phyloP scores from a whole-genome alignment of 1,140 invertebrate species.

The Pogonognathellus flavescens region DNA sequence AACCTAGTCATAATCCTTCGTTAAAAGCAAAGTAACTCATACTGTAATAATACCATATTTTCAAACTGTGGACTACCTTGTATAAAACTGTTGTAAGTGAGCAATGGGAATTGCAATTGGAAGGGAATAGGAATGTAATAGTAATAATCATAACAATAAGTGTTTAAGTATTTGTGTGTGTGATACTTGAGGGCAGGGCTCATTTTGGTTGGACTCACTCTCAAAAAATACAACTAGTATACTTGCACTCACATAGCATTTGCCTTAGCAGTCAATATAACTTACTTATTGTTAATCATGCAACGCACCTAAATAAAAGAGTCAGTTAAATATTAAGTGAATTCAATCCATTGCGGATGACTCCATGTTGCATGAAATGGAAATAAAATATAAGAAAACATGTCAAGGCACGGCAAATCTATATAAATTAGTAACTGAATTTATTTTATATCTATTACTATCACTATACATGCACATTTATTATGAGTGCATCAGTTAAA shows the following conservation, averaged over 20 bases:
- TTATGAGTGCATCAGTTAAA: no score
- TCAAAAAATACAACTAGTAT: not conserved
- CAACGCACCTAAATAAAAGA: not conserved
- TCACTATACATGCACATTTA: no score
- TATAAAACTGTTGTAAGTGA: not conserved
- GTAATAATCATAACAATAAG: slow-evolving; percentile 47
- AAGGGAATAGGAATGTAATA: slow-evolving; percentile 39
- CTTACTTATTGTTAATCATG: not conserved
- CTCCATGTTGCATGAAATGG: slow-evolving; percentile 15
- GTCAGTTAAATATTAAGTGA: not conserved
- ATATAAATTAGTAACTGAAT: no score
- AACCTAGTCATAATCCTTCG: no score
- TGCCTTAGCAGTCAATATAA: not conserved
- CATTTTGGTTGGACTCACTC: not conserved
- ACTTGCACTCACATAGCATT: not conserved
- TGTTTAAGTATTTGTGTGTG: slow-evolving; percentile 45
- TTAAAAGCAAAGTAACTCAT: no score
- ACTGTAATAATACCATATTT: not conserved
- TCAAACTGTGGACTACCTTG: not conserved
- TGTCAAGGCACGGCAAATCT: not conserved
- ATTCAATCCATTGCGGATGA: slow-evolving; percentile 52
- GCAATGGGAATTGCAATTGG: slow-evolving; percentile 36
- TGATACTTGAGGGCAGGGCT: slow-evolving; percentile 58
- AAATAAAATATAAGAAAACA: slow-evolving; percentile 40
- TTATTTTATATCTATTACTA: no score